Evolutionary conservation across 2,797 vertebrate species (phyloP), one percentile per base, ranked within the genome.

Genomic region (Enteromius paludinosus): DNA sequence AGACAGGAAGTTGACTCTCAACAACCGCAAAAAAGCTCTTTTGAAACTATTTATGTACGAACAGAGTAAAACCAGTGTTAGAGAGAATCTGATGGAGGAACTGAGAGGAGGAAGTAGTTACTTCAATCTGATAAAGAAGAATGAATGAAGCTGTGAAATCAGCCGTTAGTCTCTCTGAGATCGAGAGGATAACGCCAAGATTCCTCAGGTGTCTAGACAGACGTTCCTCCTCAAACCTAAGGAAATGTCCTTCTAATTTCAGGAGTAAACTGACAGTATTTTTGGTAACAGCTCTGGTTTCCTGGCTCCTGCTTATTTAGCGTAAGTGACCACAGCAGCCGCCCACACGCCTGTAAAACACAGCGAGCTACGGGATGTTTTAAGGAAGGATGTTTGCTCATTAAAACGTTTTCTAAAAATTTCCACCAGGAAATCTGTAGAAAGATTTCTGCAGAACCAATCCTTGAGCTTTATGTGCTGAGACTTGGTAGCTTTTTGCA

Each of bases 121-220:
- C 45, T 69, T 0, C 1, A 25, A 9, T 70, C 68, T 70, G 68
- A 25, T 49, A 20, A 47, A 33, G 45, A 33, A 8, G 45, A 52
- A 12, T 78, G n/a, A 78, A 65, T 23, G 62, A 78, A 64, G 25
- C 18, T 10, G 20, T 68, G 33, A 68, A 66, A n/a, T 38, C 30
- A 65, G 30, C 30, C 18, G 2, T 30, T 30, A 49, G 33, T 25
- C 38, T 69, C 64, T 1, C 38, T 30, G 69, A 71, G 43, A 49
- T 49, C 4, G 10, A 71, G 68, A 45, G 68, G 41, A 70, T 28
- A 3, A 18, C 5, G 17, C 14, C 6, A 3, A 47, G 25, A 76
- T 43, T 71, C 74, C 38, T 76, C 54, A n/a, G 56, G 41, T 20
- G 38, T 73, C 49, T 35, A 38, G 18, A 41, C 38, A 41, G 35